Base-by-base conservation (phyloP, 2,113 vertebrate genomes). In the Microcebus lehilahytsara region DNA sequence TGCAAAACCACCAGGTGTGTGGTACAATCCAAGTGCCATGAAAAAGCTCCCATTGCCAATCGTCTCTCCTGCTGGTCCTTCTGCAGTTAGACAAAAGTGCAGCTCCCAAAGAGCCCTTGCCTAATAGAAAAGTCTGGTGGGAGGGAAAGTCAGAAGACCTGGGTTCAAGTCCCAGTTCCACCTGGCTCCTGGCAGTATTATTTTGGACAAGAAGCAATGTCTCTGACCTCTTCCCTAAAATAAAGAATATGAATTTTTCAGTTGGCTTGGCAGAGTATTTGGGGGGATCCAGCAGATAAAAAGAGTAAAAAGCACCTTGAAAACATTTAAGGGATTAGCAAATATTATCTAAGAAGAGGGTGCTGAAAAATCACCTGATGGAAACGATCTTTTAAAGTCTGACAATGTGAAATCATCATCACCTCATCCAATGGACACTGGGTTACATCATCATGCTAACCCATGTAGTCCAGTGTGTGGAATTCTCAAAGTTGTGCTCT, bases 311-410 rank as follows among this genome's bases (percentile, higher is more conserved):
- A 67, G 5, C 2, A 8, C 30, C 79, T 71, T 79, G 10, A 94
- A 90, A 92, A 91, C 27, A 92, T 88, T 95, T 88, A 53, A 95
- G 32, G 40, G 11, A 40, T 67, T 75, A 60, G 34, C 51, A 96
- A 96, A 72, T 71, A 71, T 49, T 74, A 53, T 42, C 37, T 94
- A 95, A 93, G 37, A 80, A 64, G n/a, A 53, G 7, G 60, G 37
- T 62, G n/a, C 19, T 87, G 87, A 67, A 25, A 91, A 79, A 40
- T 46, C 7, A 77, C 42, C 81, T 14, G 19, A 14, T 42, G 27
- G 49, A 81, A 88, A 91, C 67, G 25, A 77, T 90, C 34, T 64
- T 90, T 85, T 53, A 42, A 89, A 53, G 16, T 86, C 56, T 88
- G 34, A 56, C 19, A 60, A 71, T 49, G 32, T 13, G 49, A 67